Base-by-base conservation (phyloP, 1,140 invertebrate species). In the Drosophila lowei region DNA sequence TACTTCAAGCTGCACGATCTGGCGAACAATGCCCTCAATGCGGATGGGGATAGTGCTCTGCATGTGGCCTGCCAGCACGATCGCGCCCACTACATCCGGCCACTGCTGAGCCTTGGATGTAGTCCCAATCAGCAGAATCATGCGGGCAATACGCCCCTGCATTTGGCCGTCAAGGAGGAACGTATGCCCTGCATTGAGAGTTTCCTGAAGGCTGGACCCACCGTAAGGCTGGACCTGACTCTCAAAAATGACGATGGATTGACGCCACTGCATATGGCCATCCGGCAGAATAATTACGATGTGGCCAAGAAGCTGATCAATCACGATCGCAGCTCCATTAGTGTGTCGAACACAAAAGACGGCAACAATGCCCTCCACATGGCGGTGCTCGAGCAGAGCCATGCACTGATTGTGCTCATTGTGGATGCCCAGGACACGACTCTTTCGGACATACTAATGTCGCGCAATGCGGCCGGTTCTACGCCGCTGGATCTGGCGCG, bases 301-400 rank as follows among this genome's bases (percentile, higher is more conserved):
- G 92, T 93, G 41, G 84, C 93, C 9, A 80, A 92, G 42, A 79
- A 92, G 23, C 79, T 94, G 1, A 81, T 93, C 13, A 75, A 91
- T 66, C 81, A 92, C 16, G 92, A 93, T 21, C 54, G 71, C 21
- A 92, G 90, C 16, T 84, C 93, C 44, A 91, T 94, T 1, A 93
- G 93, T 74, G 79, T 90, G 15, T 77, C 80, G 0, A 93, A 93
- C 50, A 61, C 83, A 4, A 93, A 92, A 15, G 93, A 92, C 58
- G 94, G 94, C n/a, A 92, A 92, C 46, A 94, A 93, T 49, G 93
- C 92, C 0, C 84, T 94, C 4, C 93, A 94, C 66, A 92, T 94
- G 70, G 94, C 94, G 2, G 92, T 94, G 1, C 54, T 89, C 11
- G 86, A 91, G 42, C 72, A 90, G 30, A 90, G 84, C 47, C 73